phyloP scores from a whole-genome alignment of 2,797 vertebrate species.

The Melanotaenia parkinsoni region DNA sequence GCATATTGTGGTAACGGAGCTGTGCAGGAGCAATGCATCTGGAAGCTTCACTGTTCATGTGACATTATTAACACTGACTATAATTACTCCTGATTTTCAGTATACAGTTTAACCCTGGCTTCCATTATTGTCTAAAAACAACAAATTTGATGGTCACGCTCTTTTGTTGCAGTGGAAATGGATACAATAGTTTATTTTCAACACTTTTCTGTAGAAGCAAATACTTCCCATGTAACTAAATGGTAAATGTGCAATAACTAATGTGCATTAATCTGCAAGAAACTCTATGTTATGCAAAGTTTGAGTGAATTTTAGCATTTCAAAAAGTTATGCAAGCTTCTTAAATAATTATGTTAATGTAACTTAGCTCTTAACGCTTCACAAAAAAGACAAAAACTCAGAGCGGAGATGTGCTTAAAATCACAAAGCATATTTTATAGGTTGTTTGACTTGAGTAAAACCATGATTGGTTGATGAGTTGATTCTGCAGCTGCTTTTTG shows the following conservation, averaged over 20 bases:
- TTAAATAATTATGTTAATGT: neutral
- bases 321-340: neutral
- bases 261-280: conserved; percentile 8
- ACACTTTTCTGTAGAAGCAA: neutral
- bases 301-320: neutral
- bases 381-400: neutral
- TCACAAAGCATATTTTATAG: neutral
- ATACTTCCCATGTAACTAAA: neutral
- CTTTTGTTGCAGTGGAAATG: neutral
- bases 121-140: neutral
- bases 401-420: neutral
- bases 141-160: neutral
- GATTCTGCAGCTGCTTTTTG: conserved; percentile 4
- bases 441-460: neutral
- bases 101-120: neutral
- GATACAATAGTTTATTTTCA: neutral
- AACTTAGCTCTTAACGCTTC: neutral
- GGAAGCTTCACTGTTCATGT: conserved; percentile 21
- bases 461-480: neutral
- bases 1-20: neutral
- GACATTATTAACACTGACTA: neutral
- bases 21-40: conserved; percentile 10
- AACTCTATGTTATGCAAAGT: neutral
- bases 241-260: too few species aligned
- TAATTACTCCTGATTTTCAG: conserved; percentile 46